Conservation (phyloP, 2,797 vertebrate species). For the Smutsia gigantea region DNA sequence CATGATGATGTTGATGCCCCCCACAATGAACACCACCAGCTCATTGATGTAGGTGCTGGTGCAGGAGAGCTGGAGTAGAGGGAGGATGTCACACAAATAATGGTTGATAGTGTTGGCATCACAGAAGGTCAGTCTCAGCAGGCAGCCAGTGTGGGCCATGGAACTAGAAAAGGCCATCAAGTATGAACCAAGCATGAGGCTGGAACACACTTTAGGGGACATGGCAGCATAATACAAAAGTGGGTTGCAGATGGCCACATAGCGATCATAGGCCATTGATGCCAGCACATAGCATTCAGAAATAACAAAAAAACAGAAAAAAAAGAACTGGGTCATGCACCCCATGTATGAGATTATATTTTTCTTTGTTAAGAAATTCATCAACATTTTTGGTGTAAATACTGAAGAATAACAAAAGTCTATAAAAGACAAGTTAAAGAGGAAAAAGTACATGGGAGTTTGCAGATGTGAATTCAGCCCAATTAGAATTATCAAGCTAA, state of each 20-base stretch:
- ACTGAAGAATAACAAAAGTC: conserved; percentile 65
- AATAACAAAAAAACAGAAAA: conserved; percentile 57
- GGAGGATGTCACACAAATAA: conserved; percentile 70
- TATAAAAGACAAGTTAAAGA: conserved; percentile 64
- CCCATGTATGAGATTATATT: conserved; percentile 71
- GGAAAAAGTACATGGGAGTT: conserved; percentile 67
- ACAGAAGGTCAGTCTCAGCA: conserved; percentile 64
- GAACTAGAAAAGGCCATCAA: not conserved
- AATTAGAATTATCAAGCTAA: not conserved
- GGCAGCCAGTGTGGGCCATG: conserved; percentile 8
- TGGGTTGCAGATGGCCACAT: conserved; percentile 72
- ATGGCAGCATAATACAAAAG: conserved; percentile 57
- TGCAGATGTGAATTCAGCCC: not conserved
- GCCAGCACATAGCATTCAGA: conserved; percentile 68
- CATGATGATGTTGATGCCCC: not conserved
- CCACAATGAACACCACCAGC: conserved; percentile 14
- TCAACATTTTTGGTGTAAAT: conserved; percentile 70
- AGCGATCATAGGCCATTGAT: conserved; percentile 41
- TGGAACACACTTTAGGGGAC: conserved; percentile 39
- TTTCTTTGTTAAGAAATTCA: conserved; percentile 8
- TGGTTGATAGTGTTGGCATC: conserved; percentile 52
- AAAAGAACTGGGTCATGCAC: conserved; percentile 70
- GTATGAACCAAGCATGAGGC: conserved; percentile 47
- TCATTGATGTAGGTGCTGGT: not conserved
- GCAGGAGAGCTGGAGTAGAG: conserved; percentile 50